Conservation (phyloP, 2,113 vertebrate genomes). For the Myxocyprinus asiaticus region DNA sequence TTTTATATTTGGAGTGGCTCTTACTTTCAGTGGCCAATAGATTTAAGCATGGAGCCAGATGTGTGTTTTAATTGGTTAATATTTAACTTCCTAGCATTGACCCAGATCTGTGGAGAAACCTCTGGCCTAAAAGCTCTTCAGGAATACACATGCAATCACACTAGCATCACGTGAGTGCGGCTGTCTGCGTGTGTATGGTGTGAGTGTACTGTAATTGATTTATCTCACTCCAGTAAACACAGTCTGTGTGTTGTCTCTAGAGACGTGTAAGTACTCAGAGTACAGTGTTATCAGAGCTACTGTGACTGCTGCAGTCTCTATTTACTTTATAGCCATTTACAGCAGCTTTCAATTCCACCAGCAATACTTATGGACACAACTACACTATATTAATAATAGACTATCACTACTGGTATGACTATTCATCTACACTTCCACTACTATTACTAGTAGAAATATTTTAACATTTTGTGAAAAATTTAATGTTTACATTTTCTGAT, state of each 20-base stretch:
- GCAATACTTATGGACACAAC: neutral
- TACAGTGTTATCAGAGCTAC: neutral
- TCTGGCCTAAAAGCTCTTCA: slow-evolving; percentile 17
- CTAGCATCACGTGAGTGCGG: neutral
- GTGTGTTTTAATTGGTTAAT: slow-evolving; percentile 27
- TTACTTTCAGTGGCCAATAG: neutral
- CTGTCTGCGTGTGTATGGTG: slow-evolving; percentile 26
- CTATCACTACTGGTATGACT: neutral
- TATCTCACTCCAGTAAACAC: slow-evolving; percentile 42
- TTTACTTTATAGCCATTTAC: slow-evolving; percentile 8
- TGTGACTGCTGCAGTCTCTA: neutral
- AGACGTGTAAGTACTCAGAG: slow-evolving; percentile 32
- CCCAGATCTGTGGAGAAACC: slow-evolving; percentile 41
- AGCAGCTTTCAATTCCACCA: neutral
- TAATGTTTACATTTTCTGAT: too few relatives aligned
- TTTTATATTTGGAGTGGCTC: neutral
- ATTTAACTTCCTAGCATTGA: slow-evolving; percentile 31
- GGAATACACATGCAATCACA: slow-evolving; percentile 21
- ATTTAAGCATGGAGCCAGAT: neutral
- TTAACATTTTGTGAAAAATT: too few relatives aligned
- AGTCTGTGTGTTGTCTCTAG: slow-evolving; percentile 17
- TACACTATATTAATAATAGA: neutral
- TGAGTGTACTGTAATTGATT: slow-evolving; percentile 22
- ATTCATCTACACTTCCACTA: too few relatives aligned
- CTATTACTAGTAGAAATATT: too few relatives aligned